Evolutionary conservation across 2,113 vertebrate species (phyloP), one percentile per base, ranked within the genome.

Genomic region (Plestiodon gilberti): DNA sequence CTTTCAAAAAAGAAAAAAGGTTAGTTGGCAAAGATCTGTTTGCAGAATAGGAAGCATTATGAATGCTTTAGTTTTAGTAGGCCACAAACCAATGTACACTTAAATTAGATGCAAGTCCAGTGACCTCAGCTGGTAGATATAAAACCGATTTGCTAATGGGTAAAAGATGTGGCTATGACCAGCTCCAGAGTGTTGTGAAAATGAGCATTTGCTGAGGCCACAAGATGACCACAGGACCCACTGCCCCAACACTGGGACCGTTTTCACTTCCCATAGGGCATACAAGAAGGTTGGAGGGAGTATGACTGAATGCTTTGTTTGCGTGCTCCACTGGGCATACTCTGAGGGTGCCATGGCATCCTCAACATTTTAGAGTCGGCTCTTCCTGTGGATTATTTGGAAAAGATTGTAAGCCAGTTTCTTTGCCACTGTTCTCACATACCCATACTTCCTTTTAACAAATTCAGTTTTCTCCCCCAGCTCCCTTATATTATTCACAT

Each of bases 331-430:
- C 23, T 38, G 69, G 43, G 6, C 71, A 30, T 52, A 11, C 38
- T 22, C 48, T 52, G 43, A 18, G 33, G 30, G 80, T 69, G 18
- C 20, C 43, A 52, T 69, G n/a, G 1, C 30, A 55, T 81, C 25
- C 30, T 10, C 25, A 6, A 14, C 14, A 4, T 30, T 64, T 9
- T 18, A 4, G n/a, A 57, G 3, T 17, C 35, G 10, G 57, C 13
- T 8, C 28, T 86, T 55, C 59, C 13, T 55, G 2, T 57, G 81
- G 57, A 30, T 6, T 30, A 38, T 82, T 55, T 9, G 0, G 2
- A 55, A 52, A 62, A 82, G 18, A 81, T 0, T 0, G 43, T n/a
- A 17, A 33, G 40, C 61, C 3, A 0, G 1, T 52, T 70, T 1
- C 0, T 48, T 76, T 25, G n/a, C 77, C n/a, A 6, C 1, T 59